A percentile compares a stretch with the other conserved stretches of the same genome.
Conservation (phyloP, 2,113 vertebrate genomes). For the Conger conger region DNA sequence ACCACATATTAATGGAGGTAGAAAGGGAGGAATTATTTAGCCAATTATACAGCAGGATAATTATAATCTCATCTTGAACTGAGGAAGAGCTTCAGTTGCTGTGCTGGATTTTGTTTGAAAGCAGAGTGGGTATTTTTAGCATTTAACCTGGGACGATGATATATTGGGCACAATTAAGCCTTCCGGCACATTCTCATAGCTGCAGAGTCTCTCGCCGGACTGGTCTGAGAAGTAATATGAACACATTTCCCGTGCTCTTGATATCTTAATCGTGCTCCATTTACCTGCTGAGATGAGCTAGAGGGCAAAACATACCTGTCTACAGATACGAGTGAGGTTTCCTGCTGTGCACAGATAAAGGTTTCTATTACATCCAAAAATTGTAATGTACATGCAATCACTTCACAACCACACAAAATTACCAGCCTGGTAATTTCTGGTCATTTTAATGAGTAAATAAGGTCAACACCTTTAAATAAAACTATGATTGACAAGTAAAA, state of each 20-base stretch:
- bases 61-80: conserved; percentile 39
- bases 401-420: too few relatives aligned
- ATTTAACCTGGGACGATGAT: conserved; percentile 57
- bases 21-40: neutral
- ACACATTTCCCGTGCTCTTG: conserved; percentile 67
- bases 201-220: neutral
- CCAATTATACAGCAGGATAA: neutral
- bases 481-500: neutral
- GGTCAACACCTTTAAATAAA: neutral
- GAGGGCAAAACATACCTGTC: neutral
- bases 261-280: conserved; percentile 42
- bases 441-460: neutral
- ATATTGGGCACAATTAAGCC: conserved; percentile 50
- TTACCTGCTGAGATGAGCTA: conserved; percentile 29
- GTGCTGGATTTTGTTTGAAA: conserved; percentile 55
- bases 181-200: conserved; percentile 48
- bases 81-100: conserved; percentile 45
- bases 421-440: too few relatives aligned
- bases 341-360: neutral
- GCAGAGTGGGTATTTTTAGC: conserved; percentile 58
- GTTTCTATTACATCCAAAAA: neutral
- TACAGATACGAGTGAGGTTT: neutral
- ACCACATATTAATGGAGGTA: neutral
- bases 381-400: too few relatives aligned
- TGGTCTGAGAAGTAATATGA: conserved; percentile 58